Evolutionary conservation across 2,113 vertebrate species (phyloP), one percentile per base, ranked within the genome.

Genomic region (Megatriorchis doriae): DNA sequence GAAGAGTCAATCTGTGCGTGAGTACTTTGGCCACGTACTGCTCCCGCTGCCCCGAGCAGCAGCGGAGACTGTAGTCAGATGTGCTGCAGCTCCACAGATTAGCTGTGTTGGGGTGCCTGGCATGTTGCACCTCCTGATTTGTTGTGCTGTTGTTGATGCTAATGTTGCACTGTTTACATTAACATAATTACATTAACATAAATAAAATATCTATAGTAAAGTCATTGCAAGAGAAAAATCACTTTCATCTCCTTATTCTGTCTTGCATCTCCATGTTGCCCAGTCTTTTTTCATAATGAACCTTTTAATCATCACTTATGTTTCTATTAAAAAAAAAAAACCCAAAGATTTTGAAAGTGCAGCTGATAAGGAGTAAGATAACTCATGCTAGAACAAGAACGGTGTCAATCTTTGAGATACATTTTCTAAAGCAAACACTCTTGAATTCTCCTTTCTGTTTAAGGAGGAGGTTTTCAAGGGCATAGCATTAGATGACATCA

Each of bases 131-230:
- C 81, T 87, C 82, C 85, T 72, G 78, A 43, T 87, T 42, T 94
- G 91, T 81, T 94, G 63, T 94, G 91, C 83, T 88, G 58, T 55
- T 22, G 21, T 70, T 3, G 12, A 61, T 66, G 88, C 63, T 88
- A 45, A 86, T 92, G 75, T 65, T 58, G 26, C 2, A 2, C 72
- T 93, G 62, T 91, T 96, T 95, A 43, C 48, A 10, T 87, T 59
- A 78, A 42, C 12, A 9, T 94, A 96, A 96, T 97, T 96, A 55
- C 80, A 95, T 95, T 92, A 95, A 78, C 91, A 95, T 96, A 93
- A 94, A 89, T 91, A 96, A 96, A 94, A 78, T 90, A 94, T 75
- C 94, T 87, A 68, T 72, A 79, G 52, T 79, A 56, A 85, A 91
- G 32, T 79, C 47, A 38, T 16, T 85, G 81, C 77, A 56, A 53